Evolutionary conservation across 2,888 invertebrate genomes (phyloP), one percentile per base, ranked within the genome.

Genomic region (Bhutanitis thaidina): DNA sequence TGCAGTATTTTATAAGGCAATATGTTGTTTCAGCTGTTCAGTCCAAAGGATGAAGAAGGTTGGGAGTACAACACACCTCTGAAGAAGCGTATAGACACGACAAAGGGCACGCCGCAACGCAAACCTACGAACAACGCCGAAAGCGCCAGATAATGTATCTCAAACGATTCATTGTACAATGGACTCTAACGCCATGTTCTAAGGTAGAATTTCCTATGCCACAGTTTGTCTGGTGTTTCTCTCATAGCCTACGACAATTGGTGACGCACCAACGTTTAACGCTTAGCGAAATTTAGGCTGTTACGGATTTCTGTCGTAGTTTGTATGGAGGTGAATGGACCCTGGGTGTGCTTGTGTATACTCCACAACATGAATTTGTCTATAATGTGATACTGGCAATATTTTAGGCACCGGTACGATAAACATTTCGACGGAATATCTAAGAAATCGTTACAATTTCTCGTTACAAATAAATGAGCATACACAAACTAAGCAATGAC

Each of bases 11-110:
- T 30, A 20, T 20, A 20, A 20, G 7, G 12, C 20, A 35, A 35
- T 46, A 29, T 29, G 7, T 14, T 27, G 2, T 78, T 77, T 1
- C 87, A 95, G 94, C 69, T 93, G 46, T 95, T 95, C 85, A 92
- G 91, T 65, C 92, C 92, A 7, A 94, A 93, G 66, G 77, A 79
- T 49, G 94, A 94, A 39, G 92, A 91, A 29, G 91, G 89, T 0
- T 92, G 92, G 92, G 83, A 90, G 53, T 92, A 91, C 74, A 81
- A 76, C 57, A 68, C 74, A 15, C 91, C 92, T 3, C 83, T 92
- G 30, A 81, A 71, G 56, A 88, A 84, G 56, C 89, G 92, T 7
- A 39, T 69, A 36, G 70, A 62, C 40, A 4, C 53, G 12, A 34
- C 57, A 1, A 68, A 65, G 43, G 54, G 61, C 14, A 67, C 80